phyloP scores from a whole-genome alignment of 2,888 invertebrate genomes.

The Drosophila kanekoi region DNA sequence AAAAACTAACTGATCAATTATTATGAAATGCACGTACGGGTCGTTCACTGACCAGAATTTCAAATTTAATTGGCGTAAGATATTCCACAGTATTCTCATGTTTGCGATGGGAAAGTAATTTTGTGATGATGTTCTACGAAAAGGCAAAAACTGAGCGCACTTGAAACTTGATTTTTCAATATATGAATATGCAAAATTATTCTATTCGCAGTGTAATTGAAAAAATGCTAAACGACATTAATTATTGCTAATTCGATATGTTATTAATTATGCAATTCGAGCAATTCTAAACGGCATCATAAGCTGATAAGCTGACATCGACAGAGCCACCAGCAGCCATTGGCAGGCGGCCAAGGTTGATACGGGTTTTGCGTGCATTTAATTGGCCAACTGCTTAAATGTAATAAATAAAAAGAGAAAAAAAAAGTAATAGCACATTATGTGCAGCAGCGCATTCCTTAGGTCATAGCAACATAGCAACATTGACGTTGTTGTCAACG shows the following conservation, averaged over 20 bases:
- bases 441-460: conserved; percentile 31
- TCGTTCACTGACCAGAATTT: conserved; percentile 8
- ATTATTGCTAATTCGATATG: not conserved
- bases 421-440: conserved; percentile 27
- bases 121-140: not conserved
- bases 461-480: not conserved
- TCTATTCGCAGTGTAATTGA: not conserved
- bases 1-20: conserved; percentile 22
- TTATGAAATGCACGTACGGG: conserved; percentile 30
- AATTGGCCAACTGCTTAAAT: conserved; percentile 33
- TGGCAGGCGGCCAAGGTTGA: conserved; percentile 35
- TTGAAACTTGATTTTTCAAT: not conserved
- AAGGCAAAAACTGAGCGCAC: not conserved
- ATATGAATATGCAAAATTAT: not conserved
- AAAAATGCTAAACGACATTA: conserved; percentile 1
- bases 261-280: conserved; percentile 23
- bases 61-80: not conserved
- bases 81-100: not conserved
- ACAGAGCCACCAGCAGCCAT: not conserved
- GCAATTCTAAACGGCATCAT: conserved; percentile 14
- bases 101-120: not conserved
- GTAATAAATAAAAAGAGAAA: not conserved
- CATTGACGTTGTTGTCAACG: not conserved
- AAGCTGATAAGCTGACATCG: conserved; percentile 23
- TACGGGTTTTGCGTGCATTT: conserved; percentile 35